Evolutionary conservation across 30 jellyfish, hydroid and myxozoan genomes (phyloP), one percentile per base, ranked within the genome.

Genomic region (Morbakka virulenta): DNA sequence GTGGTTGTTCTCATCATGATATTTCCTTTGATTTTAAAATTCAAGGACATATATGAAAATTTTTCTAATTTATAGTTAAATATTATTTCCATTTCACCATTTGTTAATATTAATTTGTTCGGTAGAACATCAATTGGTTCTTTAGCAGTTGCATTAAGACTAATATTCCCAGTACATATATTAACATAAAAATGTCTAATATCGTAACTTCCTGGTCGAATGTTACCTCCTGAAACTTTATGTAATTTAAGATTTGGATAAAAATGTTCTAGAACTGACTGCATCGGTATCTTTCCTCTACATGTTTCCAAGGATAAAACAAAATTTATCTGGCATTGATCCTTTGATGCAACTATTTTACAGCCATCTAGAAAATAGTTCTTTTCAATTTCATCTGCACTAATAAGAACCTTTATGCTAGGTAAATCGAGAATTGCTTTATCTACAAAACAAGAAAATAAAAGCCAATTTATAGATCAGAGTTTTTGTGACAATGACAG

Each of bases 101-200:
- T 85, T 2, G 88, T 52, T n/a, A 84, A 64, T 31, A 94, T 70
- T 41, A 89, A n/a, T 2, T 87, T 81, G 47, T 83, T 89, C 25
- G 97, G 97, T 4, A 89, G 79, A n/a, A 89, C 35, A 57, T 89
- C 97, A 49, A 89, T 67, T 25, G 77, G 82, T 64, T 89, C 97
- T 50, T 95, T 72, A 6, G 95, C 87, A 22, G 64, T 35, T 20
- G 78, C 81, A 36, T 76, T 78, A 36, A 89, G 83, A 17, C 86
- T 83, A 28, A 89, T 47, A 17, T 71, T 64, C n/a, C 79, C 94
- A 49, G 83, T 71, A 80, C 95, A 83, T 29, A 89, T 86, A 47
- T 89, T 82, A 21, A 89, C 57, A 32, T 79, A 47, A 48, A 89
- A 82, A 26, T 36, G 35, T 22, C 70, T 72, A 64, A 80, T 76